Evolutionary conservation across 2,797 vertebrate genomes (phyloP), one percentile per base, ranked within the genome.

Genomic region (Pseudochaenichthys georgianus): DNA sequence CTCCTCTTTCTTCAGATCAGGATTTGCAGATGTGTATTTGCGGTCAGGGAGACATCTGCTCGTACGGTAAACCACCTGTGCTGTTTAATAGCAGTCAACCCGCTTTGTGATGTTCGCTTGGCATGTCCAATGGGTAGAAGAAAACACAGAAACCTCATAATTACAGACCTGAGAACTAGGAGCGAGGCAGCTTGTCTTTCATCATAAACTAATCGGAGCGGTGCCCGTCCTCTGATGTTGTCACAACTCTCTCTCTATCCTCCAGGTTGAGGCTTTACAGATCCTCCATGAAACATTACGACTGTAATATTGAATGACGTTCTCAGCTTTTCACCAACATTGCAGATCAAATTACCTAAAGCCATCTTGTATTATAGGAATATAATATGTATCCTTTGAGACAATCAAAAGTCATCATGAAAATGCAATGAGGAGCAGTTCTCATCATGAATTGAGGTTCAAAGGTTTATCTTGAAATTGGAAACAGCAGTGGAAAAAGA

Each of bases 21-120:
- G 63, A 28, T 54, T 65, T 66, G 64, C 77, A 89, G 77, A 87
- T 86, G 85, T 81, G 43, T 68, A 54, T 79, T 89, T 90, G 88
- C 0, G 87, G 88, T 84, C 23, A 1, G 55, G 66, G 75, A 64
- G 85, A 90, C 93, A 93, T 91, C 92, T 92, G 92, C 78, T 91
- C 2, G 7, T 67, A 75, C 38, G n/a, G 80, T 80, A 73, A 91
- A 90, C 88, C 91, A 92, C 91, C 92, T 93, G 90, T 85, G 74
- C 71, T 38, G 68, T 83, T 77, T 13, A 78, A 91, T 89, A 84
- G 87, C 67, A 67, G 87, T 90, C 88, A 70, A 62, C 63, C 8
- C 2, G 38, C 86, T 82, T 82, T 92, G 83, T 90, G 88, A 90
- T 90, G 88, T 87, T 86, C 21, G 11, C 73, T 73, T 85, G 82